Base-by-base conservation (phyloP, 1,140 invertebrate genomes). In the Halyomorpha halys region DNA sequence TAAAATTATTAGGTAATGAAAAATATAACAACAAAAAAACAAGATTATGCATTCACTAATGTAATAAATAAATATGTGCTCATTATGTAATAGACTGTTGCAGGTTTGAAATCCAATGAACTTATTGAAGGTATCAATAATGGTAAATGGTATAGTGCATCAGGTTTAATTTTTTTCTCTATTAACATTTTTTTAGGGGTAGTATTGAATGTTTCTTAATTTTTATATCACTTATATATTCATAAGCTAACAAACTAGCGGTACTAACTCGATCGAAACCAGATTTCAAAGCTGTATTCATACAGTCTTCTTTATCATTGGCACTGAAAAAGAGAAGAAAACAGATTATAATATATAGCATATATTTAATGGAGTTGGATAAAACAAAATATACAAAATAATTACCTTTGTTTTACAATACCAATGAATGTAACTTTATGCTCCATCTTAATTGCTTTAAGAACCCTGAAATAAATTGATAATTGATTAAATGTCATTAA, bases 191-290 rank as follows among this genome's bases (percentile, higher is more conserved):
- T n/a, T n/a, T n/a, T n/a, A n/a, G n/a, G n/a, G n/a, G n/a, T n/a
- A n/a, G n/a, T n/a, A n/a, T n/a, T n/a, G n/a, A n/a, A n/a, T n/a
- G n/a, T n/a, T n/a, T n/a, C n/a, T n/a, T n/a, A n/a, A n/a, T n/a
- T n/a, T n/a, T n/a, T 19, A 11, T 49, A 21, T 18, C 16, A 49
- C 21, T 19, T 8, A 49, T 4, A 30, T 30, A 30, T 30, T 49
- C 11, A 49, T 8, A 49, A 49, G 6, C n/a, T 11, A 49, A 13
- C 2, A 8, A 49, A 18, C 3, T 49, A 11, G n/a, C 2, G 6
- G n/a, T 56, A 56, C 53, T 56, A 23, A 56, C 53, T 15, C 53
- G 53, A 25, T 56, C 53, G 27, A 56, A 56, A 21, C 53, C 53
- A 56, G 15, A 25, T 25, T 56, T 56, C 53, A 56, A 56, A 11